Evolutionary conservation across 2,888 invertebrate genomes (phyloP).

Genomic region (Yponomeuta malinellus): DNA sequence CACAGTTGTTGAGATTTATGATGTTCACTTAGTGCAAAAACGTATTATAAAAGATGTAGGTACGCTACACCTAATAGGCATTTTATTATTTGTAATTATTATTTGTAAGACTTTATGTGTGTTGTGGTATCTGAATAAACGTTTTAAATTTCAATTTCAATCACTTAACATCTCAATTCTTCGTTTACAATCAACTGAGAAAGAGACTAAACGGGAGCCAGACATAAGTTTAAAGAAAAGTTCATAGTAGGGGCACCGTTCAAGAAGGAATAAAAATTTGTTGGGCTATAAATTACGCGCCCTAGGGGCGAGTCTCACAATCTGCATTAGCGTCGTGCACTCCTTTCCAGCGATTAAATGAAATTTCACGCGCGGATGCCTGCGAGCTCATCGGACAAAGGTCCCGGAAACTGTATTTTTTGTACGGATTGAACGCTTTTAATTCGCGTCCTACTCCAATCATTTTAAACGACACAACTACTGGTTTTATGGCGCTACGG

Average conservation of each 20-base stretch:
- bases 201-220: too few relatives aligned
- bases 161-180: too few relatives aligned
- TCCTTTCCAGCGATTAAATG: conserved; percentile 68
- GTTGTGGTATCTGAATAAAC: too few relatives aligned
- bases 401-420: conserved; percentile 52
- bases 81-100: too few relatives aligned
- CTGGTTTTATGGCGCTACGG: too few relatives aligned
- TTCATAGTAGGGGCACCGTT: conserved; percentile 30
- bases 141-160: too few relatives aligned
- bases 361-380: conserved; percentile 69
- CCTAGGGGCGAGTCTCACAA: conserved; percentile 55
- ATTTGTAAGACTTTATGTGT: too few relatives aligned
- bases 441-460: background rate
- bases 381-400: conserved; percentile 65
- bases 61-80: too few relatives aligned
- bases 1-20: too few relatives aligned
- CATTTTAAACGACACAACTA: background rate
- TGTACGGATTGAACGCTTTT: conserved; percentile 1
- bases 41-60: too few relatives aligned
- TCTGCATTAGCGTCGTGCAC: conserved; percentile 72
- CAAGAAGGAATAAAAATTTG: conserved; percentile 69
- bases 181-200: too few relatives aligned
- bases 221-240: background rate
- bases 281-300: conserved; percentile 69
- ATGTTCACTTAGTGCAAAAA: too few relatives aligned